Evolutionary conservation across 1,140 invertebrate species (phyloP), one percentile per base, ranked within the genome.

Genomic region (Nasonia vitripennis): DNA sequence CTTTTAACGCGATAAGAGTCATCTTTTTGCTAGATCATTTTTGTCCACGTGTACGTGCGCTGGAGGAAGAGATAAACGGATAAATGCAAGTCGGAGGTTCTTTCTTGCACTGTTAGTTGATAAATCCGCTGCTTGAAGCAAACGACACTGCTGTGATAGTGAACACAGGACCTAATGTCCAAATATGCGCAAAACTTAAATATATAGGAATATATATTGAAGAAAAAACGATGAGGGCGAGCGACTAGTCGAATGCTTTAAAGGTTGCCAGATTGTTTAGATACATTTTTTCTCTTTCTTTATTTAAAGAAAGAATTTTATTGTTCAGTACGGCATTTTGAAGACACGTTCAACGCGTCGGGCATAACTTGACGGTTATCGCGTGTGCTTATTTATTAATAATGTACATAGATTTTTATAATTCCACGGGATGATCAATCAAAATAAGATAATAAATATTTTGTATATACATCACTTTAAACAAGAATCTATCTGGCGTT

Each of bases 151-250:
- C 90, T 92, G 91, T 92, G 91, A 92, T 92, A 91, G 91, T 93
- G 91, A 93, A 93, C 92, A 93, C 92, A 93, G 92, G 91, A 93
- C 91, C 90, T 91, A 89, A 87, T 79, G 87, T 87, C 87, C 82
- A 86, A 87, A 78, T 68, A 67, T 86, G 86, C 86, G 87, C 23
- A 84, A 83, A 62, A 37, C 85, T 83, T 83, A 84, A 80, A 83
- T 81, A 88, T 86, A 83, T 83, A 86, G 51, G 68, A 75, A 87
- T 86, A 79, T 73, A 84, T 84, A 84, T 88, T 78, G 86, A 85
- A 87, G 80, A 74, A 27, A 80, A 80, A 74, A 77, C 55, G 48
- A 82, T 11, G 37, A 51, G 55, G 45, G 84, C 73, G 55, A 86
- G 48, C 74, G 80, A 77, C 84, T 86, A 86, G 84, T 86, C 84